Evolutionary conservation across 2,888 invertebrate species (phyloP), one percentile per base, ranked within the genome.

Genomic region (Axea sp.): DNA sequence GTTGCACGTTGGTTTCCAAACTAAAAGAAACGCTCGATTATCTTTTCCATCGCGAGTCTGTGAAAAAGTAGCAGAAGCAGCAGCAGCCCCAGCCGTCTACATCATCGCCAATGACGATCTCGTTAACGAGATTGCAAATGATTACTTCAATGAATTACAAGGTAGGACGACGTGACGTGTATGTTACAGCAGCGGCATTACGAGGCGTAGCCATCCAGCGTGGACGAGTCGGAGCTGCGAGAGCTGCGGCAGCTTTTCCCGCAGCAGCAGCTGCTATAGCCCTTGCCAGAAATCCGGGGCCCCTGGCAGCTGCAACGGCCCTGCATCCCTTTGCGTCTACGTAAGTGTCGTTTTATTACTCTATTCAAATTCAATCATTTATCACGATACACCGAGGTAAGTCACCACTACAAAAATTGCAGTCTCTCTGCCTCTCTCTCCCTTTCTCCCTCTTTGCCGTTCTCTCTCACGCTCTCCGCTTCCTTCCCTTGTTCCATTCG

Each of bases 321-420:
- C 90, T 94, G 89, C 95, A 95, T 91, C 95, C 96, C 87, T 96
- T 95, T 90, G 93, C 96, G 89, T 95, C 83, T 43, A 81, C 94
- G 95, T 95, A 93, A 94, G 95, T 95, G 49, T 41, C 41, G 39
- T 55, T 45, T 24, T 47, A 17, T 17, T 47, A 49, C 19, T 33
- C 19, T 2, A 35, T 12, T 17, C 39, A 19, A 17, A 31, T 31
- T 30, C 31, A 12, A 57, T 43, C 12, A 14, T 43, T 43, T 22
- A 22, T 51, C 49, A 14, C n/a, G 11, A 11, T 31, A 2, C 49
- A 41, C 14, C 7, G 9, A 65, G 49, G 43, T 60, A 60, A 60
- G 60, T 45, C 11, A 17, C 4, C 47, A 14, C n/a, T n/a, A n/a
- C n/a, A n/a, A n/a, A n/a, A n/a, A n/a, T n/a, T n/a, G n/a, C n/a